Evolutionary conservation across 2,888 invertebrate species (phyloP).

Genomic region (Leptopterna dolabrata): DNA sequence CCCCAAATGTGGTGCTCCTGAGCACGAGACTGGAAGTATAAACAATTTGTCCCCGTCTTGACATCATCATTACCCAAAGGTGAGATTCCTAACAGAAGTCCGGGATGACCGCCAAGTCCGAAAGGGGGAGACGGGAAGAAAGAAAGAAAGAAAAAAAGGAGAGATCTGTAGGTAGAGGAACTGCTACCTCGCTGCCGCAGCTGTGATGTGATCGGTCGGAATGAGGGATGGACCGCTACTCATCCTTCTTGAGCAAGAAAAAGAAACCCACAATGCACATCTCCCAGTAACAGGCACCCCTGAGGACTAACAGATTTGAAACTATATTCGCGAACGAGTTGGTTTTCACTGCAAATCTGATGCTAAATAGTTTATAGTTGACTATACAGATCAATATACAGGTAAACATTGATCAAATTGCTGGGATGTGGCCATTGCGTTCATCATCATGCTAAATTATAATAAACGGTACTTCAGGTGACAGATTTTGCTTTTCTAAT

Average conservation of each 20-base stretch:
- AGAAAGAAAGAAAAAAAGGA: background rate
- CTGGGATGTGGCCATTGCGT: no score
- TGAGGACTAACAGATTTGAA: no score
- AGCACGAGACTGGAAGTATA: slow-evolving; percentile 1
- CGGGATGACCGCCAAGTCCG: background rate
- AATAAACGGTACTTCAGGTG: no score
- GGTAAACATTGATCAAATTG: background rate
- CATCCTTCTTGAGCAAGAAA: background rate
- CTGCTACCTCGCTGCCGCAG: background rate
- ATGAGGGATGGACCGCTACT: background rate
- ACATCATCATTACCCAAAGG: slow-evolving; percentile 21
- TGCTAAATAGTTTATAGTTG: no score
- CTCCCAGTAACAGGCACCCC: background rate
- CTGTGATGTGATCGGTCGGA: background rate
- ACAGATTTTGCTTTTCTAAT: no score
- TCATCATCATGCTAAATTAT: no score
- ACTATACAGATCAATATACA: no score
- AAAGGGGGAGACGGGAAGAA: background rate
- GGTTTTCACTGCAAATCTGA: no score
- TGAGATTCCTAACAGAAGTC: background rate
- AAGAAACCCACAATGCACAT: background rate
- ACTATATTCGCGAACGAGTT: no score
- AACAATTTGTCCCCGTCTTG: slow-evolving; percentile 18
- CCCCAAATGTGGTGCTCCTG: background rate
- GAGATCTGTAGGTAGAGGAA: background rate